Evolutionary conservation across 2,797 vertebrate genomes (phyloP), one percentile per base, ranked within the genome.

Genomic region (Falco naumanni): DNA sequence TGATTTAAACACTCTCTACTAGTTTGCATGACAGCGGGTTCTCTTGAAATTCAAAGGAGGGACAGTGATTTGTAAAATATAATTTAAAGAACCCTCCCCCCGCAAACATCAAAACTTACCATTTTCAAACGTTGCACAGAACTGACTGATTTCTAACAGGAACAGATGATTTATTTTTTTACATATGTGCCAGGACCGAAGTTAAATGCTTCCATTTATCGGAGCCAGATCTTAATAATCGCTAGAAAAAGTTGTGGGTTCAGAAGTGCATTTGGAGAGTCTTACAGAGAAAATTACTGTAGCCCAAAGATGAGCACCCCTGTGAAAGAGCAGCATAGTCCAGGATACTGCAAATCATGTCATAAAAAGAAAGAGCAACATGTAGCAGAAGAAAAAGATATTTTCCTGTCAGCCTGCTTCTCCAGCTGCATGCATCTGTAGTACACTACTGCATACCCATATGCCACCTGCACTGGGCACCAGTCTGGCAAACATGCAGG

Each of bases 11-110:
- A 7, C 53, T 64, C 85, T 65, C 69, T 57, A 34, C 41, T 29
- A 6, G 53, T 48, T 80, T 50, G 69, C 90, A 84, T 33, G 84
- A 90, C 80, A 94, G 80, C 0, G 0, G 89, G 61, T 47, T 87
- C 69, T 63, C 86, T 75, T 88, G 66, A 60, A 80, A 28, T 59
- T 86, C 76, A 41, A 20, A 18, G 34, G 43, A 68, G 71, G 31
- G 43, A 79, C 68, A 83, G 39, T 28, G n/a, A 78, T 57, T 6
- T 86, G 86, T 92, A 84, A 96, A 90, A 87, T 34, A 11, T 34
- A 84, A 94, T 90, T 92, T 3, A 78, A 92, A 85, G 87, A 92
- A 18, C 56, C 50, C 54, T 45, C 25, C 61, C n/a, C 29, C 2
- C 8, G 2, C n/a, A 45, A 31, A 65, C 77, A 69, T 87, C 86